Evolutionary conservation across 37 sponge, comb jelly and placozoan species (phyloP).

Genomic region (Geodia barretti): DNA sequence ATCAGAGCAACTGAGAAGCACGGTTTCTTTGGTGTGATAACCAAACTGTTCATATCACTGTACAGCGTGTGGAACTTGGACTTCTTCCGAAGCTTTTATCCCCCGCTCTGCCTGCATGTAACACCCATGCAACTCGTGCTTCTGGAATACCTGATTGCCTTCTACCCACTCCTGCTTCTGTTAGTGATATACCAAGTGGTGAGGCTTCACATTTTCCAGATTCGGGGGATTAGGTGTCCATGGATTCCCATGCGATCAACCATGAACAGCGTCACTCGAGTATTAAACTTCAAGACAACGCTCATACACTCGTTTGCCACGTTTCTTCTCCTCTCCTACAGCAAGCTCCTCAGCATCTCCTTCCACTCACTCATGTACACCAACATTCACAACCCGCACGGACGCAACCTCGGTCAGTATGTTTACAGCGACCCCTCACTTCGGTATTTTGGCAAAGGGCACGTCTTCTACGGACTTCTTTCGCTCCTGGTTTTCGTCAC

Average conservation of each 20-base stretch:
- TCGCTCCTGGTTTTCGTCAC: conserved; percentile 3
- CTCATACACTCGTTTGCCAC: conserved; percentile 51
- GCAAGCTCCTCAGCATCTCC: conserved; percentile 42
- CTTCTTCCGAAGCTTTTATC: conserved; percentile 17
- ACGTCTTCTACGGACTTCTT: conserved; percentile 12
- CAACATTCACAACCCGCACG: background rate
- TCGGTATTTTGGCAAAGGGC: conserved; percentile 2
- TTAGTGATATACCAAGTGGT: conserved; percentile 13
- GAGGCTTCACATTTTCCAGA: background rate
- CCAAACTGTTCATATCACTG: background rate
- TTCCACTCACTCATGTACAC: conserved; percentile 13
- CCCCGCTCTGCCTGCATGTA: conserved; percentile 1
- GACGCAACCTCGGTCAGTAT: background rate
- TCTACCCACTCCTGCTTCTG: conserved; percentile 42
- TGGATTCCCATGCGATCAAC: conserved; percentile 10
- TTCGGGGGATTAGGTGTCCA: background rate
- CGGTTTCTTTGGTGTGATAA: background rate
- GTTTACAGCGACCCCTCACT: conserved; percentile 10
- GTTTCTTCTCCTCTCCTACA: conserved; percentile 63
- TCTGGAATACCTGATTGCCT: conserved; percentile 40
- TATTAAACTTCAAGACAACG: conserved; percentile 23
- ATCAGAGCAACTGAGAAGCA: background rate
- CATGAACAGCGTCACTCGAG: conserved; percentile 3
- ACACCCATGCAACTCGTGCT: background rate
- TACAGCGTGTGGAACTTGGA: conserved; percentile 19